phyloP scores from a whole-genome alignment of 2,113 vertebrate species.

The Drymodes brunneopygia region DNA sequence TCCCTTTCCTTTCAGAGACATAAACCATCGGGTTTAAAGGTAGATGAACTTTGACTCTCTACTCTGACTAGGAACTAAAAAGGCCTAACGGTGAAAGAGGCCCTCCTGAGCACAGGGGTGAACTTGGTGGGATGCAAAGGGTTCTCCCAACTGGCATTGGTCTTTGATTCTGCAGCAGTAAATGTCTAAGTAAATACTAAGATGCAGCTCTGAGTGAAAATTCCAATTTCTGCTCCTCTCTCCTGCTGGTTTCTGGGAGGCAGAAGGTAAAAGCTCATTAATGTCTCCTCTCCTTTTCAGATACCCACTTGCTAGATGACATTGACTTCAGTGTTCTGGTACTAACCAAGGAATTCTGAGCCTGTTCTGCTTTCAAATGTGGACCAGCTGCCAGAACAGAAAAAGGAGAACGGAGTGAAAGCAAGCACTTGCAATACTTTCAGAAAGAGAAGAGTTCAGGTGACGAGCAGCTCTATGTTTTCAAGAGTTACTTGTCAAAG shows the following conservation, averaged over 20 bases:
- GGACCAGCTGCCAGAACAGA: background rate
- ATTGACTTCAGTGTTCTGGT: background rate
- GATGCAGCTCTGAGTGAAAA: background rate
- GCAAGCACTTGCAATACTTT: background rate
- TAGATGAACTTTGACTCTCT: background rate
- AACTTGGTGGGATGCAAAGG: background rate
- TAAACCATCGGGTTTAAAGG: background rate
- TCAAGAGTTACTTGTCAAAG: background rate
- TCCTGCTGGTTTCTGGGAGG: background rate
- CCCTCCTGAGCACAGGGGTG: background rate
- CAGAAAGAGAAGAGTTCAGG: background rate
- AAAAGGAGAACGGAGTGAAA: background rate
- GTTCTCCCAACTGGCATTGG: background rate
- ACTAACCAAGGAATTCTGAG: background rate
- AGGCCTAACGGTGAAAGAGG: background rate
- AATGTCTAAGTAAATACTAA: background rate
- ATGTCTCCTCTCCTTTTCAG: background rate
- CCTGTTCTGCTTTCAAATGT: background rate
- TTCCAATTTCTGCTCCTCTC: background rate
- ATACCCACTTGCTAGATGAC: background rate
- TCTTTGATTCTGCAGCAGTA: background rate
- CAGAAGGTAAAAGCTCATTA: background rate
- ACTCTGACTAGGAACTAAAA: background rate
- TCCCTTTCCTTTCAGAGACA: background rate
- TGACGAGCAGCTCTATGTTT: background rate